Conservation (phyloP, 2,113 vertebrate species). For the Hypocryptadius cinnamomeus region DNA sequence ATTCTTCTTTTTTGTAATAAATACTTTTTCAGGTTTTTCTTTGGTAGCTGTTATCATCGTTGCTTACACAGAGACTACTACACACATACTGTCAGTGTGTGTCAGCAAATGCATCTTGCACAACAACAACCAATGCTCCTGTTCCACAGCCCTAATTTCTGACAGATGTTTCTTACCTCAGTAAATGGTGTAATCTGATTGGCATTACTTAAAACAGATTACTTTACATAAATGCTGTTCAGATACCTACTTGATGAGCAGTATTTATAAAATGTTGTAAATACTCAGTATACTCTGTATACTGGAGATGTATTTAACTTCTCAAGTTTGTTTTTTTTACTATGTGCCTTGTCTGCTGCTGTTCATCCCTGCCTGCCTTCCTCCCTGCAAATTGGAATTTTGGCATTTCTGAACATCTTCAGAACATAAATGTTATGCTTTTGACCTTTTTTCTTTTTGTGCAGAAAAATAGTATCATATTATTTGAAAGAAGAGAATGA, state of each 20-base stretch:
- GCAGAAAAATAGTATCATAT: neutral
- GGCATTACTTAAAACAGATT: neutral
- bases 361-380: neutral
- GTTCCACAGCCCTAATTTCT: neutral
- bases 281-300: neutral
- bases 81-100: neutral
- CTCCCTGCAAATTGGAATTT: neutral
- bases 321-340: neutral
- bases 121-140: rapidly evolving
- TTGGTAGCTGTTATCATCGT: neutral
- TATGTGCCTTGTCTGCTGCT: neutral
- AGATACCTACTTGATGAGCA: neutral
- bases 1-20: neutral
- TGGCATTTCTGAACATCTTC: neutral
- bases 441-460: neutral
- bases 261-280: neutral
- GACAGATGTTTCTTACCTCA: neutral
- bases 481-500: neutral
- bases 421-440: neutral
- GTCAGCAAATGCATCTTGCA: neutral
- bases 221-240: neutral
- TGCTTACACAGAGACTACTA: neutral
- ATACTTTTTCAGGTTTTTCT: neutral
- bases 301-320: neutral
- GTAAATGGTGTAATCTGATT: neutral